Evolutionary conservation across 2,888 invertebrate species (phyloP).

Genomic region (Auanema freiburgensis): DNA sequence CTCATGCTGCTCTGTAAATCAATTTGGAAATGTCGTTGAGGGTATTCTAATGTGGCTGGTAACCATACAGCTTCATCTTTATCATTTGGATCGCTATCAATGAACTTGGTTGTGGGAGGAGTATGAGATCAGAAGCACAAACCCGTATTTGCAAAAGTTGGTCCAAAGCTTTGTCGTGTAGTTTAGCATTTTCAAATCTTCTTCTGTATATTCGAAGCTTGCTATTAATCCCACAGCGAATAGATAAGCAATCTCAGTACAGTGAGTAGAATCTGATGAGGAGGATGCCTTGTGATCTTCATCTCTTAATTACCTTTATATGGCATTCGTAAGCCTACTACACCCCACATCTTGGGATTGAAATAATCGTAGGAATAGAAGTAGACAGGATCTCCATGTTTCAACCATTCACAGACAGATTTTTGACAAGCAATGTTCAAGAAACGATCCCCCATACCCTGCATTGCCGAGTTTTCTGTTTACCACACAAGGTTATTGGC

Average conservation of each 20-base stretch:
- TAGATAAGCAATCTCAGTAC: constrained; percentile 54
- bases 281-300: neutral
- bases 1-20: constrained; percentile 9
- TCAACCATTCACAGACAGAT: too few species aligned
- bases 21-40: constrained; percentile 16
- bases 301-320: constrained; percentile 7
- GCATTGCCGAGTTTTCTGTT: too few species aligned
- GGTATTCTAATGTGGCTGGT: constrained; percentile 11
- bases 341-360: constrained; percentile 19
- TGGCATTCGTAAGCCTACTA: neutral
- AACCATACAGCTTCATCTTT: constrained; percentile 10
- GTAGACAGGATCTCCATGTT: too few species aligned
- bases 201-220: constrained; percentile 5
- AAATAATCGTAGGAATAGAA: constrained; percentile 13
- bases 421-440: too few species aligned
- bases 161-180: constrained; percentile 11
- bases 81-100: constrained; percentile 6
- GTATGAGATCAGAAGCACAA: too few species aligned
- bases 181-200: constrained; percentile 15
- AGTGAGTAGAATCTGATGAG: constrained; percentile 53
- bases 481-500: too few species aligned
- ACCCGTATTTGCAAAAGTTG: constrained; percentile 21
- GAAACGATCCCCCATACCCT: too few species aligned
- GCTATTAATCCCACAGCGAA: constrained; percentile 25
- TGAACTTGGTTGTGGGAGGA: neutral